These are phyloP conservation scores for Acanthornis magna DNA, from an alignment of 2,797 vertebrate genomes.

Conservation along the genomic window DNA sequence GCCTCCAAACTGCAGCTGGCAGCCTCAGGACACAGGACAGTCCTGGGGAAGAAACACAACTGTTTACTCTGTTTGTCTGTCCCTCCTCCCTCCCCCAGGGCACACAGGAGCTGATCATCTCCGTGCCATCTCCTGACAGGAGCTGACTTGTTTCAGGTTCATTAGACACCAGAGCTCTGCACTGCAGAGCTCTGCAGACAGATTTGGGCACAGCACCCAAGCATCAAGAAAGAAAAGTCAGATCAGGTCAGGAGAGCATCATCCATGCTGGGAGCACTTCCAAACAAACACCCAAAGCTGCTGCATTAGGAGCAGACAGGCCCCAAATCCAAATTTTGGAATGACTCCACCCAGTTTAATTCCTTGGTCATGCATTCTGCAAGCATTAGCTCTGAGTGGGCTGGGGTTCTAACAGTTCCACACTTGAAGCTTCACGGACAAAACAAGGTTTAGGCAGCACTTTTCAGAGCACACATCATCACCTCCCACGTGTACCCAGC, in stretches of 20 bases:
- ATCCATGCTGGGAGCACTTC: constrained; percentile 33
- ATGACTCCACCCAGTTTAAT: constrained; percentile 59
- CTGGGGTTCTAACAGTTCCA: not conserved
- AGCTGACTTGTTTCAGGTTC: not conserved
- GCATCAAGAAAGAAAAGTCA: constrained; percentile 28
- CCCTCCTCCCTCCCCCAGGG: not conserved
- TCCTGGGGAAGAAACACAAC: constrained; percentile 20
- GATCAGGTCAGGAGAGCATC: constrained; percentile 59
- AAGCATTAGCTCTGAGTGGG: constrained; percentile 29
- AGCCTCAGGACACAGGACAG: not conserved
- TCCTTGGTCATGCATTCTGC: constrained; percentile 33
- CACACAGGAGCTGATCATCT: not conserved
- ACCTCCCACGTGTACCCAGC: not conserved
- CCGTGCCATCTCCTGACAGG: not conserved
- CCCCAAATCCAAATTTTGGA: constrained; percentile 47
- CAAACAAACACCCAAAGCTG: constrained; percentile 62
- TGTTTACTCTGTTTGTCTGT: not conserved
- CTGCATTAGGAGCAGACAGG: constrained; percentile 10
- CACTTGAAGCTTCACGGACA: not conserved
- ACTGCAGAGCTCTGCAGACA: not conserved
- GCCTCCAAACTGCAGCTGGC: constrained; percentile 45
- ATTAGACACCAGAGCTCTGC: not conserved
- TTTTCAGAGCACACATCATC: not conserved
- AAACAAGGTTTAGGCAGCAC: not conserved
- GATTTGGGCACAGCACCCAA: not conserved